Conservation (phyloP, 2,888 invertebrate genomes). For the Luperina nickerlii region DNA sequence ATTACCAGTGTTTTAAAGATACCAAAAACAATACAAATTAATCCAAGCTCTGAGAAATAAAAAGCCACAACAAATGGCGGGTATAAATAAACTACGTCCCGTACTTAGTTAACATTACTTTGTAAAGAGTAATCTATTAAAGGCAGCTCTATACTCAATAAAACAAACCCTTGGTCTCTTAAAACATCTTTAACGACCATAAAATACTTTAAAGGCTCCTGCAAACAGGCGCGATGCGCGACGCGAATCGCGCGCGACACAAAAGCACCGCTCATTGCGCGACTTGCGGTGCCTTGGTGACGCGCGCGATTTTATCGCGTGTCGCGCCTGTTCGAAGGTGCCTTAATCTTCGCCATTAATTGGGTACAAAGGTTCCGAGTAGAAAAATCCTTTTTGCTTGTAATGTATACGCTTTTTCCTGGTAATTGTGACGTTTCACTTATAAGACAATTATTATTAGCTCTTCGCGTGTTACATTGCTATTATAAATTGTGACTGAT, state of each 20-base stretch:
- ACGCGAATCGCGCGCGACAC: too few relatives aligned
- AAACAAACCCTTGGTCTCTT: constrained; percentile 65
- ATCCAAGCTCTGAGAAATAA: neutral
- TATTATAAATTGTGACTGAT: constrained; percentile 66
- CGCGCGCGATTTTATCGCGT: too few relatives aligned
- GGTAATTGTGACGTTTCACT: constrained; percentile 76
- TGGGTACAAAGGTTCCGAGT: constrained; percentile 59
- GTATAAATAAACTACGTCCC: constrained; percentile 5
- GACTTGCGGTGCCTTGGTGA: too few relatives aligned
- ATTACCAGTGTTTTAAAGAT: neutral
- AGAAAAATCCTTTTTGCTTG: constrained; percentile 66
- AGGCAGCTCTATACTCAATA: constrained; percentile 48
- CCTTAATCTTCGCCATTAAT: constrained; percentile 25
- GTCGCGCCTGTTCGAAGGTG: too few relatives aligned
- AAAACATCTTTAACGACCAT: constrained; percentile 61
- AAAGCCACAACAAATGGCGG: neutral
- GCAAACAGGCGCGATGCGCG: too few relatives aligned
- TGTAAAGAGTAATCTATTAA: constrained; percentile 49
- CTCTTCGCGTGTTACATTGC: constrained; percentile 69
- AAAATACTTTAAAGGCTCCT: constrained; percentile 70
- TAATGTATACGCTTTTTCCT: constrained; percentile 72
- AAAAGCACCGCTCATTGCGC: too few relatives aligned
- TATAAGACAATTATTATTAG: constrained; percentile 73
- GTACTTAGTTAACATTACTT: constrained; percentile 3
- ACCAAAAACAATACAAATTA: neutral